Base-by-base conservation (phyloP, 2,888 invertebrate genomes). In the Diarsia mendica region DNA sequence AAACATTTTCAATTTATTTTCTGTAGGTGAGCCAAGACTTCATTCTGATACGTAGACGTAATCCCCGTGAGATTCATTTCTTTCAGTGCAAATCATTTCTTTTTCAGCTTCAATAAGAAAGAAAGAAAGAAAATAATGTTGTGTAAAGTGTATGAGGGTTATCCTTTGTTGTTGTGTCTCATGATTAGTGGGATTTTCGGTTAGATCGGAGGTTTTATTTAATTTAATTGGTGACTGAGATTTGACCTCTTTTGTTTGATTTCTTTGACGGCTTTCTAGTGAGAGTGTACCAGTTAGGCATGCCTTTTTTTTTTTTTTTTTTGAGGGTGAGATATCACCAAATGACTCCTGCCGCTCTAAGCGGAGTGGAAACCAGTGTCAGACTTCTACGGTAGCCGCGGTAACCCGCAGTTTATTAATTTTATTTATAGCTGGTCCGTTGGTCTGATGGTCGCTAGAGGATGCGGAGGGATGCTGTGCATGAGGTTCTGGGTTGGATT, bases 1-100 rank as follows among this genome's bases (percentile, higher is more conserved):
- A 39, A 77, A 58, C n/a, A 51, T 46, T 65, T 77, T 51, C 68
- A 72, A 80, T 77, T 80, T 80, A 72, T 69, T 77, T 72, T 60
- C 69, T 72, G 69, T 51, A 68, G 28, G 10, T 58, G 66, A 33
- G 66, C 72, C 67, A 80, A 75, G 58, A 44, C 18, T 67, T 64
- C 8, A 13, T 53, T 61, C 67, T 28, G 49, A 46, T 64, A 60
- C 75, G 10, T 39, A 28, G n/a, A 46, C 15, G 49, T 69, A 77
- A 77, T 51, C 61, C 49, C 28, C 53, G 4, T 48, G 39, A 72
- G 23, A 69, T 68, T 55, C 13, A 67, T 15, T 44, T 80, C 49
- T 64, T 58, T 67, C 64, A 11, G 10, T 18, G 3, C 11, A 33
- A 53, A 60, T 51, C 18, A 61, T 55, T 51, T 53, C 9, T 61